A percentile compares a stretch with the other conserved stretches of the same genome.
Evolutionary conservation across 1,140 invertebrate genomes (phyloP).

Genomic region (Caligus rogercresseyi): DNA sequence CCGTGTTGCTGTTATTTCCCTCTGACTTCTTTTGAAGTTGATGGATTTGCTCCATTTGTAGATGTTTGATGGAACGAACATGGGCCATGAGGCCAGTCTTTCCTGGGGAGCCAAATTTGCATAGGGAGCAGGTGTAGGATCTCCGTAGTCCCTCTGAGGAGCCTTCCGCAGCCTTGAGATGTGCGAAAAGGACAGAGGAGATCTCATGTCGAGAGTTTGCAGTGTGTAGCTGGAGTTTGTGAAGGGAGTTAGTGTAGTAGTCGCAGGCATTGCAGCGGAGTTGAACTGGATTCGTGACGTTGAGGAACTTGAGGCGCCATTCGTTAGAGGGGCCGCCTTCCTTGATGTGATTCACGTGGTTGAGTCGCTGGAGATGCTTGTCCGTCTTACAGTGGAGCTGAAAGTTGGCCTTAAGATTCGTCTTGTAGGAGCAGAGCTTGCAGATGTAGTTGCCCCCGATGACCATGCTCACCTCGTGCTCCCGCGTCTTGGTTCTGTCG

Average conservation of each 20-base stretch:
- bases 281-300: constrained; percentile 60
- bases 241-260: constrained; percentile 88
- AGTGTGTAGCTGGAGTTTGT: constrained; percentile 80
- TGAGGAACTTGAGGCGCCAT: constrained; percentile 80
- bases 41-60: constrained; percentile 80
- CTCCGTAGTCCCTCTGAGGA: constrained; percentile 32
- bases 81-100: constrained; percentile 72
- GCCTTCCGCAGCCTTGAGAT: constrained; percentile 38
- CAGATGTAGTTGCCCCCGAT: constrained; percentile 86
- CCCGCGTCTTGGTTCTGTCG: constrained; percentile 68
- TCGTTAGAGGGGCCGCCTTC: constrained; percentile 82
- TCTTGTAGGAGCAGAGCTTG: constrained; percentile 94
- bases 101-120: constrained; percentile 59
- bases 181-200: constrained; percentile 54
- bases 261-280: constrained; percentile 89
- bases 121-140: constrained; percentile 66
- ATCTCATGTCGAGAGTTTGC: constrained; percentile 53
- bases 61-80: constrained; percentile 62
- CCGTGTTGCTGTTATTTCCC: constrained; percentile 29
- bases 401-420: constrained; percentile 96
- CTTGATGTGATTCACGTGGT: constrained; percentile 92
- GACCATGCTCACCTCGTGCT: constrained; percentile 76
- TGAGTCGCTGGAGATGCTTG: constrained; percentile 90
- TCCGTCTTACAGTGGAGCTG: constrained; percentile 98
- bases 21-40: constrained; percentile 55